Evolutionary conservation across 2,113 vertebrate genomes (phyloP), one percentile per base, ranked within the genome.

Genomic region (Anser cygnoides): DNA sequence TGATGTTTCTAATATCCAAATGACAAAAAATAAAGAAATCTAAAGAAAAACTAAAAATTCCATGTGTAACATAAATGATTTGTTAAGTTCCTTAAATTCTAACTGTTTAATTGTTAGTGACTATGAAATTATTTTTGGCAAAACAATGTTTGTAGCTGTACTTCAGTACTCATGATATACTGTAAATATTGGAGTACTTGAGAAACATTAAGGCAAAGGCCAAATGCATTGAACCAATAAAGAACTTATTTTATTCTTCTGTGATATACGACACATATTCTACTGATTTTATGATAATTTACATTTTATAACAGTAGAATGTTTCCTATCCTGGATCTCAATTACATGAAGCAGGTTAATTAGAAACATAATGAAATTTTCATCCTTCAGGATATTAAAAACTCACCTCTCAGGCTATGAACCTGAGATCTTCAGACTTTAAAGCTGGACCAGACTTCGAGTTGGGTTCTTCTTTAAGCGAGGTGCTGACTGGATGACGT

Each of bases 401-500:
- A 16, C 21, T 74, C 39, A n/a, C 13, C 46, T 52, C 20, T 49
- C 46, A 49, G 21, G 18, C 11, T 85, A 22, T 5, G 3, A 66
- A 44, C 8, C 28, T 57, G 21, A 70, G 44, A 78, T 62, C 20
- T n/a, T 72, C 52, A 87, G 23, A 54, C 12, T 86, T 62, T 52
- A 57, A 79, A 83, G 25, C 8, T 71, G 13, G 3, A 18, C 70
- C 9, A 14, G 76, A 13, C 22, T 68, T 72, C 0, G 0, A 37
- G 46, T 76, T 66, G 75, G 20, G 9, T 6, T 87, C 4, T 57
- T 9, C 58, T 95, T 84, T 49, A 72, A 79, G 7, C 14, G 43
- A 9, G 4, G 0, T 65, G 2, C 49, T 17, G 44, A 73, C 12
- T 33, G n/a, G 7, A 46, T 9, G 1, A 41, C 2, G 10, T 66